phyloP scores from a whole-genome alignment of 2,888 invertebrate species.

The Mythimna albipuncta region DNA sequence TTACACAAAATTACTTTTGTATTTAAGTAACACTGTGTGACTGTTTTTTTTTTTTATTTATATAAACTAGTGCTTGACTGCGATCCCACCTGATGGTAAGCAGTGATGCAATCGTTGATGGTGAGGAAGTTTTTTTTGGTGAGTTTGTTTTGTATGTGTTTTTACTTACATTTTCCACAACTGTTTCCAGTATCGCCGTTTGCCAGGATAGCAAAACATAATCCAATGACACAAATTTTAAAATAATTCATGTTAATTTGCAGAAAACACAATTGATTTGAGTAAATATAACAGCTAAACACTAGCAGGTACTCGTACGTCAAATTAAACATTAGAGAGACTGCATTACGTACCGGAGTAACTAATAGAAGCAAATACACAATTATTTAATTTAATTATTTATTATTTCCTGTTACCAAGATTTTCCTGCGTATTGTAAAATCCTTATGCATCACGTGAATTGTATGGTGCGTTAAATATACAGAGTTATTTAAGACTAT shows the following conservation, averaged over 20 bases:
- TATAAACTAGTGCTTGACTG: too few relatives aligned
- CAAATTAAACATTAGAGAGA: background rate
- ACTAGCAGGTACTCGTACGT: background rate
- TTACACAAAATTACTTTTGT: too few relatives aligned
- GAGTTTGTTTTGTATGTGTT: too few relatives aligned
- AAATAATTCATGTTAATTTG: background rate
- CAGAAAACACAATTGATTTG: background rate
- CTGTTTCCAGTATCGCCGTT: background rate
- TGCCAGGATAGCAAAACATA: background rate
- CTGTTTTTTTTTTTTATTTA: too few relatives aligned
- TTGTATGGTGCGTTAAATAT: background rate
- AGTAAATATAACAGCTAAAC: background rate
- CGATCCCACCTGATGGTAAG: too few relatives aligned
- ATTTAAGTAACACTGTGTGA: too few relatives aligned
- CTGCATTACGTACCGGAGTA: too few relatives aligned
- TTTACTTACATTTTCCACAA: background rate
- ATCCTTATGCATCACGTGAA: background rate
- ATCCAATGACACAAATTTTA: background rate
- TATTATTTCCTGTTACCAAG: constrained; percentile 1
- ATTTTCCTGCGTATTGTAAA: constrained; percentile 3
- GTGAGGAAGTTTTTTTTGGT: too few relatives aligned
- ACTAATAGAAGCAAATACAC: background rate
- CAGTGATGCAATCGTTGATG: too few relatives aligned
- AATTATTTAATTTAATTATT: background rate
- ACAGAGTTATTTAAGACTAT: too few relatives aligned